phyloP scores from a whole-genome alignment of 2,113 vertebrate species.

The Manacus vitellinus region DNA sequence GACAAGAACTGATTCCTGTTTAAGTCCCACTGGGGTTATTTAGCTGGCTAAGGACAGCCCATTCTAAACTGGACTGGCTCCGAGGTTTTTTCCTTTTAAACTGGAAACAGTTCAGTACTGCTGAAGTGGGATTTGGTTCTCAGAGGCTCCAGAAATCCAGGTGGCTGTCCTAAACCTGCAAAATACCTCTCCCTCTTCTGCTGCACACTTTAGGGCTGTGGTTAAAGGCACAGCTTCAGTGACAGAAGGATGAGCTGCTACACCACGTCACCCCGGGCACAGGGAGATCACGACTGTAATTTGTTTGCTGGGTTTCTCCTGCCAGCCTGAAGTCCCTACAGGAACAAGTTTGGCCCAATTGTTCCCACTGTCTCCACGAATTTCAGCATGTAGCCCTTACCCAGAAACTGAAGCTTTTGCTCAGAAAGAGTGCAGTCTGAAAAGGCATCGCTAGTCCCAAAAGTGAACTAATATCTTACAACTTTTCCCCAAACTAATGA shows the following conservation, averaged over 20 bases:
- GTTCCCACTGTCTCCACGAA: background rate
- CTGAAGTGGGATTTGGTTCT: background rate
- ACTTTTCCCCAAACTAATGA: background rate
- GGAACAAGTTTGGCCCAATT: background rate
- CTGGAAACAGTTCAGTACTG: background rate
- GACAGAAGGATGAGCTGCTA: background rate
- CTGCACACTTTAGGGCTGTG: fast-evolving
- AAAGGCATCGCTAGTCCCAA: background rate
- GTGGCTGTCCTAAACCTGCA: background rate
- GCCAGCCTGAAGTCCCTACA: background rate
- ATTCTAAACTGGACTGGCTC: background rate
- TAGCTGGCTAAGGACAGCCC: background rate
- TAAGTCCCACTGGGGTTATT: background rate
- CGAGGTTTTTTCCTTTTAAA: background rate
- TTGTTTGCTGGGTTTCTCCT: background rate
- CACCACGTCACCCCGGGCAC: fast-evolving
- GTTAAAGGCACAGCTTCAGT: background rate
- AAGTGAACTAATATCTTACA: background rate
- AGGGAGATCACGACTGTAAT: background rate
- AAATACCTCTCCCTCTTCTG: background rate
- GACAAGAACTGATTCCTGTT: background rate
- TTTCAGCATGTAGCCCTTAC: background rate
- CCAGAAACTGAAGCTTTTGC: background rate
- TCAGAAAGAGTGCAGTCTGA: background rate
- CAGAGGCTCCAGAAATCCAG: background rate